Evolutionary conservation across 2,797 vertebrate species (phyloP), one percentile per base, ranked within the genome.

Genomic region (Sebastes matsubarae): DNA sequence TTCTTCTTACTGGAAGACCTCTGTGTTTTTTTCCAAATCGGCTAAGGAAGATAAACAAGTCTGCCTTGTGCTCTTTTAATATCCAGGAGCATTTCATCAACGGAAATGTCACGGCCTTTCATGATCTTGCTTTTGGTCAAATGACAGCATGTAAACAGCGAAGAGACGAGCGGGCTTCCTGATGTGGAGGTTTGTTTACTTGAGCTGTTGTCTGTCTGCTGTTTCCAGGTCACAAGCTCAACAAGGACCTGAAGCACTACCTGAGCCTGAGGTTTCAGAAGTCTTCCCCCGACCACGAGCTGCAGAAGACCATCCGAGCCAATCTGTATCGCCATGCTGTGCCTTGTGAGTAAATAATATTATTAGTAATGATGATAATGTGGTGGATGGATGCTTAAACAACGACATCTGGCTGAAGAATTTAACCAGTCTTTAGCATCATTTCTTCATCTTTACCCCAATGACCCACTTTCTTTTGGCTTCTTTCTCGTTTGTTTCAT

Each of bases 321-420:
- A 99, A 99, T 92, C 96, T 99, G 63, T 98, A 99, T 75, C 97
- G 97, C 95, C 97, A 98, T 75, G 97, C 98, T 81, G 97, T 98
- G 96, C 98, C 98, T 97, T 99, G 98, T 99, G 95, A 98, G 98
- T 98, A 94, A 50, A 36, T 52, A 72, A 52, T 1, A 61, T 6
- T 6, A 22, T 2, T 3, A n/a, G 59, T 69, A 8, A 65, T 58
- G n/a, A 29, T 27, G 10, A 65, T 36, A 20, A 58, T 66, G 13
- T 69, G n/a, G 14, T 55, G 27, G 8, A 20, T 4, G 52, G n/a
- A 60, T 42, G 55, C 58, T 61, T 42, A 58, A 77, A 76, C 24
- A 5, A 46, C 32, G n/a, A 60, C 77, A 84, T 80, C 42, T 71
- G 70, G 60, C 54, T 57, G 8, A 65, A 16, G 55, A 81, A 73